These are phyloP conservation scores for Eilema griseolum DNA, from an alignment of 2,888 invertebrate species.

Conservation along the genomic window DNA sequence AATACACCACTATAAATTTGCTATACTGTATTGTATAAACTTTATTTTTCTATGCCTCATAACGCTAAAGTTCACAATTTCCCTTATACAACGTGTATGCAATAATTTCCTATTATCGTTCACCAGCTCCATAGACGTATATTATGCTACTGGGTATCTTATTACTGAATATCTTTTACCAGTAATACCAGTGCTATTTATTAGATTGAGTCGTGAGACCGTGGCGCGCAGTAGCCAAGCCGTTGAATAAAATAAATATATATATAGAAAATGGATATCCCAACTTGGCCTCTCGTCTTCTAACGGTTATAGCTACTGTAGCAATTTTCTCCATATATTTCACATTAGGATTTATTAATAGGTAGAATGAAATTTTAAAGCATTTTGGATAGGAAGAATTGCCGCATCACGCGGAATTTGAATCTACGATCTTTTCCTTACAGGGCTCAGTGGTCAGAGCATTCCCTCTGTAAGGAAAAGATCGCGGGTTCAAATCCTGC, in stretches of 20 bases:
- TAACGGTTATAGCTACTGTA: slow-evolving; percentile 59
- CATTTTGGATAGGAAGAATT: no score
- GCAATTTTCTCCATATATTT: slow-evolving; percentile 30
- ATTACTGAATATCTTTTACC: slow-evolving; percentile 77
- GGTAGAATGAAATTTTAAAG: no score
- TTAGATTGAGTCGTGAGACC: slow-evolving; percentile 86
- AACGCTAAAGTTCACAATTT: slow-evolving; percentile 41
- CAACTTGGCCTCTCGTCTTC: slow-evolving; percentile 50
- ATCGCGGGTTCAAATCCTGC: no score
- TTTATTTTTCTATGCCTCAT: slow-evolving; percentile 35
- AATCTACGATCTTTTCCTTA: no score
- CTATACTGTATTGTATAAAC: slow-evolving; percentile 31
- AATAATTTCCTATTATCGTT: slow-evolving; percentile 76
- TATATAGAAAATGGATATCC: slow-evolving; percentile 61
- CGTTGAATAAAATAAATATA: slow-evolving; percentile 77
- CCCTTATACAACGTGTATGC: slow-evolving; percentile 57
- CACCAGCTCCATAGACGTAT: slow-evolving; percentile 65
- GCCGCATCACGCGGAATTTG: no score
- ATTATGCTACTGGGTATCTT: slow-evolving; percentile 78
- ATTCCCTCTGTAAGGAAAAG: no score
- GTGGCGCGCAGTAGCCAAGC: slow-evolving; percentile 70
- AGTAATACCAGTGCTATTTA: slow-evolving; percentile 80
- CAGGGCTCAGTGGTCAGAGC: no score
- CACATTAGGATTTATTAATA: slow-evolving; percentile 37
- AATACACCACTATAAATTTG: slow-evolving; percentile 49